Conservation (phyloP, 2,797 vertebrate species). For the Antrozous pallidus region DNA sequence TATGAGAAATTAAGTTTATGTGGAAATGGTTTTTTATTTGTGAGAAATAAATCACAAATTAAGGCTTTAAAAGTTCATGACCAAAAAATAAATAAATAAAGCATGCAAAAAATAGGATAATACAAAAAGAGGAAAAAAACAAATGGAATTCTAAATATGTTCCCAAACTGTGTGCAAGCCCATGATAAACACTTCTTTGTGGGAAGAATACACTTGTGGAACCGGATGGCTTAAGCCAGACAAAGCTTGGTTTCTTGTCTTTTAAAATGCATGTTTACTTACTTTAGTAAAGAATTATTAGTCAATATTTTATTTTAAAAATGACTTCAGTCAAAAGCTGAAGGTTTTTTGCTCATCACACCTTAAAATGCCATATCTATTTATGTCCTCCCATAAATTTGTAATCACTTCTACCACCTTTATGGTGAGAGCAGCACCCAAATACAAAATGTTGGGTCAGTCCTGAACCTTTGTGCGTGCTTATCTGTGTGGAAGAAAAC, state of each 20-base stretch:
- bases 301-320: conserved; percentile 69
- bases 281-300: conserved; percentile 65
- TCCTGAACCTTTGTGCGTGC: conserved; percentile 48
- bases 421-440: conserved; percentile 59
- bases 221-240: background rate
- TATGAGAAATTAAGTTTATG: conserved; percentile 35
- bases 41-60: conserved; percentile 51
- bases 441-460: conserved; percentile 64
- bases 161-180: conserved; percentile 34
- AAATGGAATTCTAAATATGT: conserved; percentile 37
- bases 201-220: background rate
- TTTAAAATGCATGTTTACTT: conserved; percentile 51
- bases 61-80: background rate
- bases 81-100: background rate
- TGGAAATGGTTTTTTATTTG: background rate
- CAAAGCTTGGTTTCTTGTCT: conserved; percentile 56
- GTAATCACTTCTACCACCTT: conserved; percentile 46
- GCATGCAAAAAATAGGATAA: conserved; percentile 28
- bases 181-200: conserved; percentile 33
- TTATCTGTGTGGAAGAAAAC: conserved; percentile 61
- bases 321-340: conserved; percentile 60
- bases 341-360: conserved; percentile 56
- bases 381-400: conserved; percentile 52
- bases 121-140: conserved; percentile 2
- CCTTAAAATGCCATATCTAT: conserved; percentile 59